Evolutionary conservation across 2,888 invertebrate genomes (phyloP).

Genomic region (Clostera curtula): DNA sequence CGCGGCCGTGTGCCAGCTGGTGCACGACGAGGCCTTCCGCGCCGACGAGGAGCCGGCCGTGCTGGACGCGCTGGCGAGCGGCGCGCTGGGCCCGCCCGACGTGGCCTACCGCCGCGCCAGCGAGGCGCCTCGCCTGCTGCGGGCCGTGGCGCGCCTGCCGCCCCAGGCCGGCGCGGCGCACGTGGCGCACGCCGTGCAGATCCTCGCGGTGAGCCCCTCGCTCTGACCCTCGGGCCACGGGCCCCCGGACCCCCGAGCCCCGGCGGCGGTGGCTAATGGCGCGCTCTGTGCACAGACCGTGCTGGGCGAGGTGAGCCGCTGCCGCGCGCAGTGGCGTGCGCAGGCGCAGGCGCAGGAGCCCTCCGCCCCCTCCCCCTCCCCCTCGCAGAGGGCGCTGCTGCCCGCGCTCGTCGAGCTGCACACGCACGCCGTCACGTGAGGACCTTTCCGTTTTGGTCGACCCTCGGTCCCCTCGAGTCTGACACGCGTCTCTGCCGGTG

Average conservation of each 20-base stretch:
- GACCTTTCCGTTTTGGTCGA: not conserved
- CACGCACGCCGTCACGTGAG: constrained; percentile 31
- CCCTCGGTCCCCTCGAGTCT: not conserved
- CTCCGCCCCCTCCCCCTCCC: constrained; percentile 20
- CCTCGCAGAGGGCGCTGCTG: constrained; percentile 35
- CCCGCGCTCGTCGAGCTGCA: constrained; percentile 35
- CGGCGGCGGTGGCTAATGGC: not conserved
- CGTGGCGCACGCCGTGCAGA: constrained; percentile 13
- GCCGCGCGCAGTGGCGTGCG: constrained; percentile 72
- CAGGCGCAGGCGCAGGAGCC: constrained; percentile 20
- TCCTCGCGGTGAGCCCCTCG: constrained; percentile 22
- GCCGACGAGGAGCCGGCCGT: constrained; percentile 36
- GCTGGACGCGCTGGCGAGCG: constrained; percentile 33
- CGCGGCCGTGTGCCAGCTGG: constrained; percentile 41
- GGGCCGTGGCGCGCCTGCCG: constrained; percentile 29
- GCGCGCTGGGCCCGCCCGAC: constrained; percentile 49
- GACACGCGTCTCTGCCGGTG: constrained; percentile 54
- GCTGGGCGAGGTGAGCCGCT: constrained; percentile 65
- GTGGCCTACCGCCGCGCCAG: constrained; percentile 55
- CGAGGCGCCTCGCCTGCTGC: constrained; percentile 34
- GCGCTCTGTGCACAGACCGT: constrained; percentile 21
- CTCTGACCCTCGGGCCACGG: not conserved
- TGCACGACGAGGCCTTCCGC: constrained; percentile 25
- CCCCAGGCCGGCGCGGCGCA: constrained; percentile 15
- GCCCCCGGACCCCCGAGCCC: not conserved